Conservation (phyloP, 92 coral and sea anemone genomes). For the Bergia puertoricense region DNA sequence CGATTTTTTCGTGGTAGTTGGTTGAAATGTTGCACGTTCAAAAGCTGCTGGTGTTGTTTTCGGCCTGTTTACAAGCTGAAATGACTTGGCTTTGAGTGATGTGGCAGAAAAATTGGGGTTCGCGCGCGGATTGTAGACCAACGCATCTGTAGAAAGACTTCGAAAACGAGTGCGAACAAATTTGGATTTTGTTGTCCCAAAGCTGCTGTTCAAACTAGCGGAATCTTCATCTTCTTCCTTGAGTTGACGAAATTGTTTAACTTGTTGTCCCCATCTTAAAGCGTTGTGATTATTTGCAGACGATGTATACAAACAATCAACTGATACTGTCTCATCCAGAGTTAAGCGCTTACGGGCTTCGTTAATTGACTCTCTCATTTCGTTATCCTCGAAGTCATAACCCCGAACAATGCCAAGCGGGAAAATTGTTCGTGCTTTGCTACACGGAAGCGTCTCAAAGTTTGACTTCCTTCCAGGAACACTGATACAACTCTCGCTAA, state of each 20-base stretch:
- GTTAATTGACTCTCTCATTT: neutral
- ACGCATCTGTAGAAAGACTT: constrained; percentile 5
- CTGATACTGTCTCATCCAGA: neutral
- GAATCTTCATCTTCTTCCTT: constrained; percentile 1
- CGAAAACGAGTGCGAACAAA: constrained; percentile 11
- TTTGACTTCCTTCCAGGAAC: constrained; percentile 1
- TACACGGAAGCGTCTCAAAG: constrained; percentile 8
- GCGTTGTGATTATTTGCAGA: constrained; percentile 3
- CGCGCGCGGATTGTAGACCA: constrained; percentile 3
- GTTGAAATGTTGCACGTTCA: neutral
- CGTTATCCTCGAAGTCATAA: neutral
- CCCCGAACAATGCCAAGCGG: constrained; percentile 32
- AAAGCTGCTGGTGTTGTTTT: constrained; percentile 20
- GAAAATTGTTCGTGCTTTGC: constrained; percentile 25
- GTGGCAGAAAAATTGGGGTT: constrained; percentile 23
- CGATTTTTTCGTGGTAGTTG: neutral
- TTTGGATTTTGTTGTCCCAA: neutral
- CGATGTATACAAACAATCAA: constrained; percentile 9
- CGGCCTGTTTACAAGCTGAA: constrained; percentile 13
- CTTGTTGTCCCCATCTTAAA: constrained; percentile 32
- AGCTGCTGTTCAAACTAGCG: constrained; percentile 21
- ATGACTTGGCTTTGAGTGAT: constrained; percentile 20
- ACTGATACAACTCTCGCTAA: neutral
- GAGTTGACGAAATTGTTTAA: neutral
- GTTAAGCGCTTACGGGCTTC: neutral